Conservation (phyloP, 1,140 invertebrate species). For the Conopomorpha cramerella region DNA sequence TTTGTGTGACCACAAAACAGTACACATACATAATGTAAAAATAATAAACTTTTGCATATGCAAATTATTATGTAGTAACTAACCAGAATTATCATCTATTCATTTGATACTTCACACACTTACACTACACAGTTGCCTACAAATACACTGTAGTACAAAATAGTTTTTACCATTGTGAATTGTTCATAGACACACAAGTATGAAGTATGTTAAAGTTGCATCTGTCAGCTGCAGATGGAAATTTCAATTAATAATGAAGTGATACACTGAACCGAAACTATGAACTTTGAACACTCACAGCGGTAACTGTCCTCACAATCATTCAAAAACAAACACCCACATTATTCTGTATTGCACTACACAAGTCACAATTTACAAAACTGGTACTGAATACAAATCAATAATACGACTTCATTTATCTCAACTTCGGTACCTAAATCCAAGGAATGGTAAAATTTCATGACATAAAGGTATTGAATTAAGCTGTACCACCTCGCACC, state of each 20-base stretch:
- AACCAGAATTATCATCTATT: too few species aligned
- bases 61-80: too few species aligned
- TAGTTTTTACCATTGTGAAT: neutral
- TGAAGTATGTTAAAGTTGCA: too few species aligned
- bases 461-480: constrained; percentile 23
- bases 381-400: constrained; percentile 12
- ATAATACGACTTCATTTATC: constrained; percentile 23
- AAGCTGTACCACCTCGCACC: constrained; percentile 85
- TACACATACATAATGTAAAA: too few species aligned
- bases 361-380: constrained; percentile 32
- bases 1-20: too few species aligned
- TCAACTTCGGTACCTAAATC: constrained; percentile 8
- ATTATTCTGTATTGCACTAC: constrained; percentile 40
- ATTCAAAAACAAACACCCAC: constrained; percentile 24
- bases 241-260: constrained; percentile 7
- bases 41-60: too few species aligned
- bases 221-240: constrained; percentile 33
- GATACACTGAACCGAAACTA: constrained; percentile 24
- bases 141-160: constrained; percentile 32
- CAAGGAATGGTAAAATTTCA: neutral
- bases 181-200: constrained; percentile 20
- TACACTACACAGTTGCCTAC: constrained; percentile 55
- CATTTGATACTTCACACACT: constrained; percentile 45
- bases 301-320: constrained; percentile 30
- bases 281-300: constrained; percentile 32